phyloP scores from a whole-genome alignment of 2,113 vertebrate genomes.

The Platysteira castanea region DNA sequence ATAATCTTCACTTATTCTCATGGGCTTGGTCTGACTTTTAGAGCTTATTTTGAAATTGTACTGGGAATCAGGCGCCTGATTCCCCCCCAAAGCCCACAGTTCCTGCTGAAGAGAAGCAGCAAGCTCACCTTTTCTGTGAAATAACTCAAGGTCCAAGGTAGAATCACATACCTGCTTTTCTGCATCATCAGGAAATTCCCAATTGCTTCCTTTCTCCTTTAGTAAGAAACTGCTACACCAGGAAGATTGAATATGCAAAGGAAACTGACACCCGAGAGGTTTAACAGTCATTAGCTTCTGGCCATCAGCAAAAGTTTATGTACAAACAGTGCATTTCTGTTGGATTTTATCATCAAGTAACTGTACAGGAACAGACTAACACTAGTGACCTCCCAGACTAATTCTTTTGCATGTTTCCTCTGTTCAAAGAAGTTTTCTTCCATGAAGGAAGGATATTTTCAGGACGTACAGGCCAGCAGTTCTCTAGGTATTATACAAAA shows the following conservation, averaged over 20 bases:
- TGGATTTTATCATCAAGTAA: not conserved
- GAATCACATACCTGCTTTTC: not conserved
- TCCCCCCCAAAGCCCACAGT: not conserved
- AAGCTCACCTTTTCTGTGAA: not conserved
- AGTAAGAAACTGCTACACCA: not conserved
- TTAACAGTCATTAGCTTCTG: not conserved
- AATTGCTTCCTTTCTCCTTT: not conserved
- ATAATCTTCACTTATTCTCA: not conserved
- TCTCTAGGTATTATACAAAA: not conserved
- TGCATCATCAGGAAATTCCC: not conserved
- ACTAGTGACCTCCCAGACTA: not conserved
- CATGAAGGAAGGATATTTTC: not conserved
- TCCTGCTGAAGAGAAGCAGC: not conserved
- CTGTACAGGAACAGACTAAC: not conserved
- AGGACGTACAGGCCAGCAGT: not conserved
- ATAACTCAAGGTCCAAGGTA: not conserved
- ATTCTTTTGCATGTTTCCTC: not conserved
- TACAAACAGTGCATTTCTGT: not conserved
- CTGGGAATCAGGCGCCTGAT: not conserved
- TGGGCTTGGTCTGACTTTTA: not conserved
- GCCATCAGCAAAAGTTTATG: not conserved
- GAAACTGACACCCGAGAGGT: not conserved
- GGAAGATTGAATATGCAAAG: not conserved
- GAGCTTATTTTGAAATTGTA: not conserved
- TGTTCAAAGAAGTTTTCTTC: not conserved